These are phyloP conservation scores for Melieria picta DNA, from an alignment of 2,888 invertebrate species.

Conservation along the genomic window DNA sequence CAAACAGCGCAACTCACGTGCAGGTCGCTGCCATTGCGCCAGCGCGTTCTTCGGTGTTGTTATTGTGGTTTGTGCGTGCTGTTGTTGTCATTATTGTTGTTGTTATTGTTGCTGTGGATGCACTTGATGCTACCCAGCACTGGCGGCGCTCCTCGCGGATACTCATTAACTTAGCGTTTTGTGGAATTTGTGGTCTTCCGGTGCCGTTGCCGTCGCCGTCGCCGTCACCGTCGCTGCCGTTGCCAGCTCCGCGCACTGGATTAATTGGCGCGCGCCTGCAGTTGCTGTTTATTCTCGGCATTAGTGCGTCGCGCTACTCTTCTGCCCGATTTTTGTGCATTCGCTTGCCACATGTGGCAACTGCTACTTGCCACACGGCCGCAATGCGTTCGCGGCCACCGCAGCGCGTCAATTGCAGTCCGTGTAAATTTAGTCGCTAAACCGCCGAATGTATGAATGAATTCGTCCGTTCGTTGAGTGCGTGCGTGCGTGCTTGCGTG, in stretches of 20 bases:
- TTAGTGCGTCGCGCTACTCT: no score
- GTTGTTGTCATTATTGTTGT: not conserved
- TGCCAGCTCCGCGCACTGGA: conserved; percentile 3
- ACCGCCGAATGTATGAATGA: conserved; percentile 29
- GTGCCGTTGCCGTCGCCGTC: conserved; percentile 30
- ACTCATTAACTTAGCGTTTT: conserved; percentile 48
- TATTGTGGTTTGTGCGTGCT: conserved; percentile 9
- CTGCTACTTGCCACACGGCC: conserved; percentile 17
- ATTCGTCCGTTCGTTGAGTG: conserved; percentile 9
- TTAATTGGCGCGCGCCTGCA: conserved; percentile 21
- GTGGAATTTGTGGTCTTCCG: conserved; percentile 50
- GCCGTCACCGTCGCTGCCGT: conserved; percentile 23
- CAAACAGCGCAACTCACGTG: not conserved
- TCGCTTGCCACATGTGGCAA: conserved; percentile 2
- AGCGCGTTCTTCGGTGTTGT: not conserved
- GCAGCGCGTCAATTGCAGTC: not conserved
- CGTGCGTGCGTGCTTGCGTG: not conserved
- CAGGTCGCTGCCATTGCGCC: not conserved
- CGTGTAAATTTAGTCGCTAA: not conserved
- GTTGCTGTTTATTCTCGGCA: no score
- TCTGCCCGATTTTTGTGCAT: no score
- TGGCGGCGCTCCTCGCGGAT: conserved; percentile 36
- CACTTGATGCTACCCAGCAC: conserved; percentile 17
- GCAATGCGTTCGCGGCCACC: no score
- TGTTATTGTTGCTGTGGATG: conserved; percentile 6